Base-by-base conservation (phyloP, 2,888 invertebrate genomes). In the Drosophila setosimentum region DNA sequence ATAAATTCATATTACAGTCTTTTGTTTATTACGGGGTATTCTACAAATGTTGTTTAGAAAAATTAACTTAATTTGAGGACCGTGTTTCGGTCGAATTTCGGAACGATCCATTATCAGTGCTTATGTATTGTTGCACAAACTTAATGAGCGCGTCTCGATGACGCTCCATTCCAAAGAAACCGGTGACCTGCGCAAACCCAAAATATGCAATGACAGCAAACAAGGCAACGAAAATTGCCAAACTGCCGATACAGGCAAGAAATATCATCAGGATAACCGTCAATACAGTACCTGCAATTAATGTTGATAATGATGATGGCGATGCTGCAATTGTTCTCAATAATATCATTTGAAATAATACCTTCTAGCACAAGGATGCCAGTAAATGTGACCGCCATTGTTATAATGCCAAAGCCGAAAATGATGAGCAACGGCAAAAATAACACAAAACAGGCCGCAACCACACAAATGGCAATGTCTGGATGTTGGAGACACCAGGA, bases 361-460 rank as follows among this genome's bases (percentile, higher is more conserved):
- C 93, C 93, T 88, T 93, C 93, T 8, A 93, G 81, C 2, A 93
- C 84, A n/a, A 93, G 73, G 59, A 93, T 91, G 40, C 93, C 93
- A 0, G 92, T 92, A 40, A 93, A 91, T 0, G 93, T 92, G 79
- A 93, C 85, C 21, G 91, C 62, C 67, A 93, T 77, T 2, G 92
- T 92, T 5, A 91, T 88, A 54, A 93, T 67, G 2, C 89, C 91
- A 62, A 93, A 91, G 1, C 91, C 91, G 30, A 91, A 66, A 8
- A 93, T 81, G 3, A 93, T 82, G 2, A 92, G 72, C 60, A 93
- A 79, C 21, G 93, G 93, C 8, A 93, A 68, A 2, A 90, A 63
- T 6, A 91, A 63, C 0, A 89, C 83, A 13, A 90, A 42, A n/a
- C 68, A 54, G 0, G 73, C 91, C 0, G 85, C 87, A 11, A 91